phyloP scores from a whole-genome alignment of 2,888 invertebrate genomes.

The Hedya salicella region DNA sequence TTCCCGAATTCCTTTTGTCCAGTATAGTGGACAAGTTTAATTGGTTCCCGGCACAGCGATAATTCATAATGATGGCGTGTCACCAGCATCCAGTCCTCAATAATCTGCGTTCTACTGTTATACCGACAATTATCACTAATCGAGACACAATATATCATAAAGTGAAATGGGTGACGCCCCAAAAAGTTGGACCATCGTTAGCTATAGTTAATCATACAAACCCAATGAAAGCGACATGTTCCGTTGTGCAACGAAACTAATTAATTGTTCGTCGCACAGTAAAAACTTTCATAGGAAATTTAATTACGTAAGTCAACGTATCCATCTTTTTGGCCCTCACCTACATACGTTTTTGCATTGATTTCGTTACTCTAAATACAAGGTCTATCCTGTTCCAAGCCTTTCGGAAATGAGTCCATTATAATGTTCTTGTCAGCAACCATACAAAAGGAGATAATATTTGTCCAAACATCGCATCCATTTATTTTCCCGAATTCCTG shows the following conservation, averaged over 20 bases:
- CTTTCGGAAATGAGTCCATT: not conserved
- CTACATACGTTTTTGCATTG: too few species aligned
- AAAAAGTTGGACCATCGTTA: too few species aligned
- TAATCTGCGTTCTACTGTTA: slow-evolving; percentile 26
- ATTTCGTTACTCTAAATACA: too few species aligned
- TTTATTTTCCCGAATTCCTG: slow-evolving; percentile 70
- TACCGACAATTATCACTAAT: slow-evolving; percentile 3
- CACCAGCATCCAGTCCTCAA: slow-evolving; percentile 52
- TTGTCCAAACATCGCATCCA: slow-evolving; percentile 45
- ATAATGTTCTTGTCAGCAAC: not conserved
- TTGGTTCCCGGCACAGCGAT: slow-evolving; percentile 69
- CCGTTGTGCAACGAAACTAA: too few species aligned
- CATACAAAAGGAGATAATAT: not conserved
- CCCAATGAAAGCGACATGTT: too few species aligned
- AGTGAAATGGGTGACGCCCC: too few species aligned
- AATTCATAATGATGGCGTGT: slow-evolving; percentile 75
- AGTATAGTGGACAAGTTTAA: slow-evolving; percentile 79
- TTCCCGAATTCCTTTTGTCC: slow-evolving; percentile 66
- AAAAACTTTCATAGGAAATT: too few species aligned
- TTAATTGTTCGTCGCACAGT: too few species aligned
- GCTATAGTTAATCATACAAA: too few species aligned
- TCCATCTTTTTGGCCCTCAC: too few species aligned
- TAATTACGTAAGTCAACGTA: too few species aligned
- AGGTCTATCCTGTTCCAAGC: not conserved
- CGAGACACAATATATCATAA: too few species aligned